These are phyloP conservation scores for Muricea muricata DNA, from an alignment of 92 coral and sea anemone species.

Conservation along the genomic window DNA sequence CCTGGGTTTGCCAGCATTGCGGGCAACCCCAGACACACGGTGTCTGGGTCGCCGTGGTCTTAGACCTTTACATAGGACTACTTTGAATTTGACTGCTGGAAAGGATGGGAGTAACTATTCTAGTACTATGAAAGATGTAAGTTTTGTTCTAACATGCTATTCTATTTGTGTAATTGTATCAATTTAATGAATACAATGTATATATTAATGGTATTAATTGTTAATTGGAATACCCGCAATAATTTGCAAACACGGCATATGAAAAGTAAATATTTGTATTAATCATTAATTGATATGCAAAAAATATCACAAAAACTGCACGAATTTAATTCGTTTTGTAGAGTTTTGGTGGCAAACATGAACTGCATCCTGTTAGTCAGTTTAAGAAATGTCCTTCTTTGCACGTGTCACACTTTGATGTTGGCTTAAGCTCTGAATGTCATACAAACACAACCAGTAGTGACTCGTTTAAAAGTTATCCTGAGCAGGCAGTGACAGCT, in stretches of 20 bases:
- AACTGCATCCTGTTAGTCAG: slow-evolving; percentile 67
- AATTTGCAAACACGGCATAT: too few relatives aligned
- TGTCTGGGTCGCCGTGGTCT: slow-evolving; percentile 54
- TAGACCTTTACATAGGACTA: slow-evolving; percentile 81
- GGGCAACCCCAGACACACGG: slow-evolving; percentile 20
- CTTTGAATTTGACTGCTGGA: slow-evolving; percentile 70
- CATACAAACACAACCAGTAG: slow-evolving; percentile 69
- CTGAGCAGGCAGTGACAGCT: slow-evolving; percentile 68
- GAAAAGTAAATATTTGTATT: too few relatives aligned
- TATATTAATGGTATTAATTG: too few relatives aligned
- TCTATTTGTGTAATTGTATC: too few relatives aligned
- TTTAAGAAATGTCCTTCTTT: slow-evolving; percentile 84
- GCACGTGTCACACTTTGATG: slow-evolving; percentile 86
- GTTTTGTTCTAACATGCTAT: too few relatives aligned
- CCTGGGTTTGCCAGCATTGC: slow-evolving; percentile 45
- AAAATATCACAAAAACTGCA: too few relatives aligned
- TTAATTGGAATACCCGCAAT: too few relatives aligned
- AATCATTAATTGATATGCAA: too few relatives aligned
- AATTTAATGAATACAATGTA: too few relatives aligned
- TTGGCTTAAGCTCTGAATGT: slow-evolving; percentile 69
- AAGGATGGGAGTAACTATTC: slow-evolving; percentile 63
- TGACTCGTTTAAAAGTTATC: slow-evolving; percentile 62
- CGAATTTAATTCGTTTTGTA: slow-evolving; percentile 11
- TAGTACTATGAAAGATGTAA: slow-evolving; percentile 92
- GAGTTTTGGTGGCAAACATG: slow-evolving; percentile 88